These are phyloP conservation scores for Blennius ocellaris DNA, from an alignment of 2,113 vertebrate genomes.

Conservation along the genomic window DNA sequence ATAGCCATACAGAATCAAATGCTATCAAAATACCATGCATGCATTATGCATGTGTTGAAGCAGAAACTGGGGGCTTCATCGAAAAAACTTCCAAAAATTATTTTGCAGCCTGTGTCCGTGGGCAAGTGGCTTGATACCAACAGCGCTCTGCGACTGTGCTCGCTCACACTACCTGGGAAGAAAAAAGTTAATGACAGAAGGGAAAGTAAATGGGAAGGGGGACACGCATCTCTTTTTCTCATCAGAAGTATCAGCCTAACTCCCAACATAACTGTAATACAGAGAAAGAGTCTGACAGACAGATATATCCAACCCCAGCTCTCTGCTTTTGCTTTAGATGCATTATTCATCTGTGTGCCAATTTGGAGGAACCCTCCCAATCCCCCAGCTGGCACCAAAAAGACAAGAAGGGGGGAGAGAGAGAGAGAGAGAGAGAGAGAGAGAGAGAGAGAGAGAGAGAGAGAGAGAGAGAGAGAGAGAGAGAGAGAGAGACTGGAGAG, in stretches of 20 bases:
- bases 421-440: slow-evolving; percentile 34
- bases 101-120: slow-evolving; percentile 20
- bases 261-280: slow-evolving; percentile 64
- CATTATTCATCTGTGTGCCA: slow-evolving; percentile 83
- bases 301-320: slow-evolving; percentile 73
- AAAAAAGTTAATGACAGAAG: slow-evolving; percentile 42
- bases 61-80: slow-evolving; percentile 24
- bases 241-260: slow-evolving; percentile 65
- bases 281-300: slow-evolving; percentile 73
- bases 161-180: slow-evolving; percentile 23
- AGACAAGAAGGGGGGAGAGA: slow-evolving; percentile 43
- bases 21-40: slow-evolving; percentile 58
- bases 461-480: slow-evolving; percentile 14
- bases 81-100: slow-evolving; percentile 41
- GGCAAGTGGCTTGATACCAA: slow-evolving; percentile 8
- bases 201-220: slow-evolving; percentile 50
- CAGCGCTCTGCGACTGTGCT: slow-evolving; percentile 27
- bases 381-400: slow-evolving; percentile 71
- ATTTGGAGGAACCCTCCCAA: slow-evolving; percentile 80
- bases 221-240: slow-evolving; percentile 37
- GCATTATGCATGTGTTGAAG: slow-evolving; percentile 61
- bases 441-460: no score
- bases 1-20: slow-evolving; percentile 55
- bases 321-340: slow-evolving; percentile 76
- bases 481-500: slow-evolving; percentile 52